phyloP scores from a whole-genome alignment of 2,888 invertebrate species.

The Aphidoletes aphidimyza region DNA sequence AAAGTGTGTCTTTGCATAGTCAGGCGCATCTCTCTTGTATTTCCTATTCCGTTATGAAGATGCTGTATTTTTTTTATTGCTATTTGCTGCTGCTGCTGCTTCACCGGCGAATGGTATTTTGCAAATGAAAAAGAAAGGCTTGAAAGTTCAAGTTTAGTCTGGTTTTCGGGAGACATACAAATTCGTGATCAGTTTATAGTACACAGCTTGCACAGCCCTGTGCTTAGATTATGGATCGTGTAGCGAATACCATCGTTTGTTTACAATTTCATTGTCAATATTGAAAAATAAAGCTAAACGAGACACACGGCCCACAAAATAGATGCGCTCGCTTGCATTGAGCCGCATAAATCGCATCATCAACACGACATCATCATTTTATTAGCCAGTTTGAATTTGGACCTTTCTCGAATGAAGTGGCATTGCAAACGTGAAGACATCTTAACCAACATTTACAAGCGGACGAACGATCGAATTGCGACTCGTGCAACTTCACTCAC shows the following conservation, averaged over 20 bases:
- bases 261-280: constrained; percentile 23
- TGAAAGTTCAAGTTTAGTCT: constrained; percentile 36
- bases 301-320: constrained; percentile 20
- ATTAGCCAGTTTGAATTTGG: constrained; percentile 15
- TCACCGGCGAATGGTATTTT: background rate
- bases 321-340: background rate
- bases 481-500: too few relatives aligned
- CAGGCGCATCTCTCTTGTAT: constrained; percentile 31
- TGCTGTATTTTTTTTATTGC: background rate
- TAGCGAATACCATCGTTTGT: background rate
- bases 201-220: background rate
- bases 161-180: background rate
- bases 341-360: background rate
- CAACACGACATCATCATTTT: constrained; percentile 37
- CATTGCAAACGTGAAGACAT: background rate
- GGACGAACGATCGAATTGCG: background rate
- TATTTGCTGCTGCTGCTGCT: background rate
- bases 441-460: background rate
- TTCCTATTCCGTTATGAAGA: constrained; percentile 48
- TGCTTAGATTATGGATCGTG: too few relatives aligned
- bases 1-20: constrained; percentile 26
- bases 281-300: constrained; percentile 6
- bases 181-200: constrained; percentile 22
- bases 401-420: background rate
- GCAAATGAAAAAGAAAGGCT: constrained; percentile 17